Evolutionary conservation across 2,113 vertebrate genomes (phyloP).

Genomic region (Prunella himalayana): DNA sequence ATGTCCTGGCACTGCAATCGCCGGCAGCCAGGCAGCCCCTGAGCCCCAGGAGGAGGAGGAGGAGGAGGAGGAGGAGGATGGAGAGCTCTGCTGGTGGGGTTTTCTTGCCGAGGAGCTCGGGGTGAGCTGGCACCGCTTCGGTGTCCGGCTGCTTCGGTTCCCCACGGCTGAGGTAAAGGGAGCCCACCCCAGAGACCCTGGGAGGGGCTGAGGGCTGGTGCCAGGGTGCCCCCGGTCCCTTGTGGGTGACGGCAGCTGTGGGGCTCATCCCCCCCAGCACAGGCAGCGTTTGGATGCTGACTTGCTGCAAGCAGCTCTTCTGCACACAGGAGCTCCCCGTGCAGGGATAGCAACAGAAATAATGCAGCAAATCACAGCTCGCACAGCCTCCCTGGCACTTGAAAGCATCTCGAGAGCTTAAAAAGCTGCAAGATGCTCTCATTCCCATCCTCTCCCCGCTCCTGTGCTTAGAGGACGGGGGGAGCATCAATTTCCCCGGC

Average conservation of each 20-base stretch:
- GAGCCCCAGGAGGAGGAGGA: not conserved
- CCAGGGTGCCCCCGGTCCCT: not conserved
- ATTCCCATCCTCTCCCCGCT: not conserved
- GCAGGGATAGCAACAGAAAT: conserved; percentile 26
- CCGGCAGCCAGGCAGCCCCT: not conserved
- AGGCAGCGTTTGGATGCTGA: not conserved
- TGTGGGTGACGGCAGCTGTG: not conserved
- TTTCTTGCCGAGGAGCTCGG: not conserved
- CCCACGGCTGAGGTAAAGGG: not conserved
- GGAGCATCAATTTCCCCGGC: not conserved
- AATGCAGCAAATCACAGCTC: conserved; percentile 56
- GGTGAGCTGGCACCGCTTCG: accelerated
- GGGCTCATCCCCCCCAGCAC: not conserved
- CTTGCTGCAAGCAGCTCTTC: not conserved
- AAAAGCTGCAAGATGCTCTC: conserved; percentile 32
- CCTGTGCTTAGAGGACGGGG: not conserved
- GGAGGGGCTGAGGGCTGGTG: not conserved
- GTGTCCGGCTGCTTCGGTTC: accelerated
- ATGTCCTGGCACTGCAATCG: not conserved
- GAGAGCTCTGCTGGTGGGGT: not conserved
- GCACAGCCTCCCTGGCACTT: not conserved
- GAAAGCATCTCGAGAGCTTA: conserved; percentile 46
- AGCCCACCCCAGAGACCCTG: not conserved
- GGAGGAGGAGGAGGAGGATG: not conserved
- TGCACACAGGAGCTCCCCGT: not conserved